These are phyloP conservation scores for Apodemus sylvaticus DNA, from an alignment of 2,113 vertebrate species.

Conservation along the genomic window DNA sequence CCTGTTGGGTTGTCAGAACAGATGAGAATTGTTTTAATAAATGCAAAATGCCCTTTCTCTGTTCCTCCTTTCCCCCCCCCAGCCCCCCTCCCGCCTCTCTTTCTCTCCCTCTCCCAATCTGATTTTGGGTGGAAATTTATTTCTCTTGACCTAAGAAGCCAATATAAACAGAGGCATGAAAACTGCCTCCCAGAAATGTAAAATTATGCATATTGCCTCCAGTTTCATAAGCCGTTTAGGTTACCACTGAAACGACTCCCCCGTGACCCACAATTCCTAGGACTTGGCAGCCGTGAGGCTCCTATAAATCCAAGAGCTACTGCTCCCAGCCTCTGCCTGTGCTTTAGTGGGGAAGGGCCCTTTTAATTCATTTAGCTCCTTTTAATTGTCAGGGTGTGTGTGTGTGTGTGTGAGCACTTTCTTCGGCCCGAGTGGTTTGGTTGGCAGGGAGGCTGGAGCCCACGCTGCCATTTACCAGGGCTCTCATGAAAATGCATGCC, in stretches of 20 bases:
- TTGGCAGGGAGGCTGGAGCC: conserved; percentile 88
- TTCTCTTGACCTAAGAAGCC: conserved; percentile 73
- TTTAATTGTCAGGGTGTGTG: conserved; percentile 84
- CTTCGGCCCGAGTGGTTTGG: conserved; percentile 84
- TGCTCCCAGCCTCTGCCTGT: conserved; percentile 84
- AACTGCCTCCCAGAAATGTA: conserved; percentile 81
- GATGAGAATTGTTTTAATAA: conserved; percentile 21
- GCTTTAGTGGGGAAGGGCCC: conserved; percentile 79
- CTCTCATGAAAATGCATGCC: conserved; percentile 94
- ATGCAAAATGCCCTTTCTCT: neutral
- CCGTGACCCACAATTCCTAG: conserved; percentile 82
- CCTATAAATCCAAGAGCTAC: conserved; percentile 84
- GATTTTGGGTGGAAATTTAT: conserved; percentile 69
- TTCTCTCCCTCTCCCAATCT: neutral
- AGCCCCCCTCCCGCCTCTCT: too few relatives aligned
- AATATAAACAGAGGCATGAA: conserved; percentile 80
- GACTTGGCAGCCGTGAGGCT: conserved; percentile 79
- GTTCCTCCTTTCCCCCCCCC: neutral
- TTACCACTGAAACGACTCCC: conserved; percentile 82
- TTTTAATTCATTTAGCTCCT: conserved; percentile 86
- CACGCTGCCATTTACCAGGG: conserved; percentile 87
- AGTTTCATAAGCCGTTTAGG: conserved; percentile 84
- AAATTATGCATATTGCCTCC: conserved; percentile 84
- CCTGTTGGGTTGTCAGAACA: neutral
- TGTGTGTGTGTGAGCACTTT: conserved; percentile 66